phyloP scores from a whole-genome alignment of 2,113 vertebrate genomes.

The Poecile atricapillus region DNA sequence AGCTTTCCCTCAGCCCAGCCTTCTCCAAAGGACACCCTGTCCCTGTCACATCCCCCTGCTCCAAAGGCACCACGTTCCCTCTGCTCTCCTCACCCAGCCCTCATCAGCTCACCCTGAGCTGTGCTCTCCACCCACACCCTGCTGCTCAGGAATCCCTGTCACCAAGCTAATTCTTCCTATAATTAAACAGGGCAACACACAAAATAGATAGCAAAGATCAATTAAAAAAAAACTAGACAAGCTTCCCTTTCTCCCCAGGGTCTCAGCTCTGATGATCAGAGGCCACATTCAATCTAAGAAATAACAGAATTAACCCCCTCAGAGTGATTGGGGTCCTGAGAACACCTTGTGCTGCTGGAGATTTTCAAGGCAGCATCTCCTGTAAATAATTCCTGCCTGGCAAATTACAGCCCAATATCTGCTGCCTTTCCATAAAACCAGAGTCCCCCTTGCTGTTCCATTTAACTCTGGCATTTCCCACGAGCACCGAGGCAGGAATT shows the following conservation, averaged over 20 bases:
- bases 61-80: neutral
- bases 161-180: neutral
- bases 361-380: neutral
- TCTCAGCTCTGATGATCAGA: neutral
- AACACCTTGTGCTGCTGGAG: neutral
- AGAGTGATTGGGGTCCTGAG: neutral
- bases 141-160: neutral
- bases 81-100: neutral
- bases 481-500: neutral
- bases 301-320: neutral
- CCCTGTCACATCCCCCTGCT: no score
- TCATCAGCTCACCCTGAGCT: neutral
- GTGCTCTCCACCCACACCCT: neutral
- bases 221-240: neutral
- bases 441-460: neutral
- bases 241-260: neutral
- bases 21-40: neutral
- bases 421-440: neutral
- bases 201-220: neutral
- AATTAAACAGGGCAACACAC: neutral
- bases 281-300: neutral
- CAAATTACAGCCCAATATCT: neutral
- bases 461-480: neutral
- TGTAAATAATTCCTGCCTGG: neutral
- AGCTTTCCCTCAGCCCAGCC: neutral